A percentile compares a stretch with the other conserved stretches of the same genome.
Conservation (phyloP, 1,140 invertebrate species). For the Fopius arisanus region DNA sequence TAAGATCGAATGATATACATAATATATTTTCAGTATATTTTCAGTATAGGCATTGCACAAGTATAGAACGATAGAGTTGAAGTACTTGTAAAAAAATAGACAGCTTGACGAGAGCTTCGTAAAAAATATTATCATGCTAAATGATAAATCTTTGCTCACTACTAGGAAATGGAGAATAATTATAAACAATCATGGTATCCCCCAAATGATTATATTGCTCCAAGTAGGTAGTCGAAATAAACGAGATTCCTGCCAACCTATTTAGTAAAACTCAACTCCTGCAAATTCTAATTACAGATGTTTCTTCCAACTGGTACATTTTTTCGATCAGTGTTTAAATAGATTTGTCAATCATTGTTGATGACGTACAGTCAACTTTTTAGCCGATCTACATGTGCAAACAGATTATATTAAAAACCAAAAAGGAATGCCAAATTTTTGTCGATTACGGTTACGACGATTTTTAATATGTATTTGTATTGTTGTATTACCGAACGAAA, state of each 20-base stretch:
- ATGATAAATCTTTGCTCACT: conserved; percentile 8
- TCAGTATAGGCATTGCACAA: conserved; percentile 9
- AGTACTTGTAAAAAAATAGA: not conserved
- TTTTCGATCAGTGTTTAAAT: not conserved
- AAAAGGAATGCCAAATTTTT: not conserved
- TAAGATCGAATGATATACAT: conserved; percentile 7
- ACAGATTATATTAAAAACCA: not conserved
- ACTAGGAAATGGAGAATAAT: not conserved
- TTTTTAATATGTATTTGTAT: not conserved
- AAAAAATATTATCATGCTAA: not conserved
- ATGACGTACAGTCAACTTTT: not conserved
- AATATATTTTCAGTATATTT: conserved; percentile 9
- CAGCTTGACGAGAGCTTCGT: not conserved
- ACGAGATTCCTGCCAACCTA: not conserved
- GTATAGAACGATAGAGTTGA: not conserved
- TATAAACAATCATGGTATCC: not conserved
- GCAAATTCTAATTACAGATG: not conserved
- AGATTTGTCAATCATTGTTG: not conserved
- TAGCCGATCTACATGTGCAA: not conserved
- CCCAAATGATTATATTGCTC: not conserved
- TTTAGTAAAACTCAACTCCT: not conserved
- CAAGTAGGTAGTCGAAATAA: not conserved
- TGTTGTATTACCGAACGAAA: not conserved
- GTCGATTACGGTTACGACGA: not conserved
- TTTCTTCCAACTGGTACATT: not conserved